phyloP scores from a whole-genome alignment of 2,113 vertebrate genomes.

The Lagenorhynchus albirostris region DNA sequence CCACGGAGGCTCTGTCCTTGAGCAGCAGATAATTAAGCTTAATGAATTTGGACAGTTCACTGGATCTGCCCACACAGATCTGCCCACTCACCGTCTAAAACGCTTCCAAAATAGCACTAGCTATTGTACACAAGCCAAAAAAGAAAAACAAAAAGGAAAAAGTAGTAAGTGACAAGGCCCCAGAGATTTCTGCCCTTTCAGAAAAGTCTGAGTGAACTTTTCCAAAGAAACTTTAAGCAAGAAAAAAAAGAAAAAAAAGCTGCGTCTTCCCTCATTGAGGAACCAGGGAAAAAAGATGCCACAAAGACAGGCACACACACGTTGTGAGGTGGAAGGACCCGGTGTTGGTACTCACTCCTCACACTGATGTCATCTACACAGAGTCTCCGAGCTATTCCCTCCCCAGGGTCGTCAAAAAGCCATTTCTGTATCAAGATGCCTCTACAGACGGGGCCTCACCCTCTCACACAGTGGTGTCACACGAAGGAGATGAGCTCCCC shows the following conservation, averaged over 20 bases:
- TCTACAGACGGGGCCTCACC: background rate
- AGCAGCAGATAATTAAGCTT: background rate
- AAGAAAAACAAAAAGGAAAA: background rate
- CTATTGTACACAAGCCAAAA: background rate
- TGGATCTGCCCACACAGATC: constrained; percentile 12
- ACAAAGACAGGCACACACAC: background rate
- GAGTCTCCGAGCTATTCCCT: background rate
- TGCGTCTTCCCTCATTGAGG: background rate
- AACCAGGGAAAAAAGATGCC: background rate
- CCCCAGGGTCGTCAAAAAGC: background rate
- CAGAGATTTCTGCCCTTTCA: constrained; percentile 15
- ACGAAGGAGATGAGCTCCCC: background rate
- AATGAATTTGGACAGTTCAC: constrained; percentile 32
- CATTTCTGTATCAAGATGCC: accelerated
- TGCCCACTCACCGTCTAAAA: constrained; percentile 53
- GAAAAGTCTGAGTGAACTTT: constrained; percentile 42
- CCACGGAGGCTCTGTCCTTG: background rate
- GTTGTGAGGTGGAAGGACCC: background rate
- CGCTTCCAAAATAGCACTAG: constrained; percentile 10
- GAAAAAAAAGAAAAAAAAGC: background rate
- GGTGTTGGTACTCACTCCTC: background rate
- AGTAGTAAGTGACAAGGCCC: background rate
- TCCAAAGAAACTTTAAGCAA: background rate
- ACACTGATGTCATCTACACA: background rate
- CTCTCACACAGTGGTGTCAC: background rate